A percentile compares a stretch with the other conserved stretches of the same genome.
These are phyloP conservation scores for Drosophila suzukii DNA, from an alignment of 1,140 invertebrate genomes.

Conservation along the genomic window DNA sequence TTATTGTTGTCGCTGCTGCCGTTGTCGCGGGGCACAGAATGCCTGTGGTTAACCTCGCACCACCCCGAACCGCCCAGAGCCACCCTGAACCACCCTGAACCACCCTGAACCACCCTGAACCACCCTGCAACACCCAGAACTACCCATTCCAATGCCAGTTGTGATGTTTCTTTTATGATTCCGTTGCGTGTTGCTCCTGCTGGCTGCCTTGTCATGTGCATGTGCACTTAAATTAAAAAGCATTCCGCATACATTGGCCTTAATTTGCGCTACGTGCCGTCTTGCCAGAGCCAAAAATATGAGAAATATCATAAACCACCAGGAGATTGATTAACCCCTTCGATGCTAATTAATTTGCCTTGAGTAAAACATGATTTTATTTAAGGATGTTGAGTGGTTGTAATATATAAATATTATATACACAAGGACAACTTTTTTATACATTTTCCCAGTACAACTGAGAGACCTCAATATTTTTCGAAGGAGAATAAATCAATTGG, in stretches of 20 bases:
- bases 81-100: not conserved
- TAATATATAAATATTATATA: no score
- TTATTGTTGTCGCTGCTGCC: conserved; percentile 39
- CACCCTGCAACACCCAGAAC: not conserved
- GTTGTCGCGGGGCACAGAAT: conserved; percentile 44
- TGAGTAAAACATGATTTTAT: no score
- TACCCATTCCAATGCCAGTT: conserved; percentile 9
- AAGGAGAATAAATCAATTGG: not conserved
- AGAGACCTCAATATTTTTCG: not conserved
- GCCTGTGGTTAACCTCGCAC: conserved; percentile 45
- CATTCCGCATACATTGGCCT: conserved; percentile 46
- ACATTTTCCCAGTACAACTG: not conserved
- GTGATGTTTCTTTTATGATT: conserved; percentile 59
- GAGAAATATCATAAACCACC: conserved; percentile 6
- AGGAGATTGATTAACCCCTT: conserved; percentile 13
- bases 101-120: not conserved
- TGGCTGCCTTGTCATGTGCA: conserved; percentile 47
- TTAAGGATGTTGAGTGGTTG: no score
- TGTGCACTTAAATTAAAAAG: conserved; percentile 63
- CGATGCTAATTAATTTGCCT: conserved; percentile 1
- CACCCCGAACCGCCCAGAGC: conserved; percentile 5
- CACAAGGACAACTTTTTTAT: no score
- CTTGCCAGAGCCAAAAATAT: conserved; percentile 25
- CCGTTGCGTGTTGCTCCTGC: conserved; percentile 35
- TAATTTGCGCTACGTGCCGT: conserved; percentile 27